Evolutionary conservation across 2,797 vertebrate species (phyloP).

Genomic region (Aulostomus chinensis): DNA sequence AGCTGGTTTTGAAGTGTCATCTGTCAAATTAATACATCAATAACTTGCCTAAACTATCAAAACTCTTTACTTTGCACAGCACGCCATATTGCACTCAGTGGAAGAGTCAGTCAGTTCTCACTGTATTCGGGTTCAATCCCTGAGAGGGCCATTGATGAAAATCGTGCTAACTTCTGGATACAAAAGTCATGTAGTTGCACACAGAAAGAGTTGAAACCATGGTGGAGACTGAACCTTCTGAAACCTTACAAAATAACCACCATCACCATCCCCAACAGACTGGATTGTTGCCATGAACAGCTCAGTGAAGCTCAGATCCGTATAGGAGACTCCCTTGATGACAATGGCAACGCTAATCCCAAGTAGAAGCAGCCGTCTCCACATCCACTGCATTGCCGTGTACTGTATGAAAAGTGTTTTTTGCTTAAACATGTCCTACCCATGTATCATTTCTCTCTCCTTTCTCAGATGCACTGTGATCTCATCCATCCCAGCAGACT

Average conservation of each 20-base stretch:
- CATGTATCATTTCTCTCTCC: background rate
- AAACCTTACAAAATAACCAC: background rate
- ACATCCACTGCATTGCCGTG: too few species aligned
- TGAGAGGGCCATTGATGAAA: slow-evolving; percentile 22
- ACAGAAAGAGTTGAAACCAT: background rate
- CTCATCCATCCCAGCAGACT: background rate
- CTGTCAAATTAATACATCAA: too few species aligned
- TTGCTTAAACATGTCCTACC: background rate
- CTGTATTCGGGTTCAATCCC: background rate
- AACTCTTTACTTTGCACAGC: too few species aligned
- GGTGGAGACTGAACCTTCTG: slow-evolving; percentile 32
- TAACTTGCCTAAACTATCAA: too few species aligned
- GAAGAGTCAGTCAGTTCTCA: background rate
- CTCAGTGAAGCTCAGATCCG: slow-evolving; percentile 15
- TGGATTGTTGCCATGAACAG: background rate
- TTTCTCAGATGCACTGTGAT: slow-evolving; percentile 34
- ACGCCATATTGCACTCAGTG: background rate
- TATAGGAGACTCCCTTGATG: slow-evolving; percentile 7
- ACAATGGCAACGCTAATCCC: slow-evolving; percentile 16
- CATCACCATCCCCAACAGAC: slow-evolving; percentile 26
- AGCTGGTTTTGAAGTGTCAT: too few species aligned
- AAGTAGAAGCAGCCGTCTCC: slow-evolving; percentile 3
- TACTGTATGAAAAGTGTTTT: too few species aligned
- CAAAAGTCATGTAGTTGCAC: slow-evolving; percentile 28
- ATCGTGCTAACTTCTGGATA: slow-evolving; percentile 26